phyloP scores from a whole-genome alignment of 2,113 vertebrate species.

The Cynoglossus semilaevis region DNA sequence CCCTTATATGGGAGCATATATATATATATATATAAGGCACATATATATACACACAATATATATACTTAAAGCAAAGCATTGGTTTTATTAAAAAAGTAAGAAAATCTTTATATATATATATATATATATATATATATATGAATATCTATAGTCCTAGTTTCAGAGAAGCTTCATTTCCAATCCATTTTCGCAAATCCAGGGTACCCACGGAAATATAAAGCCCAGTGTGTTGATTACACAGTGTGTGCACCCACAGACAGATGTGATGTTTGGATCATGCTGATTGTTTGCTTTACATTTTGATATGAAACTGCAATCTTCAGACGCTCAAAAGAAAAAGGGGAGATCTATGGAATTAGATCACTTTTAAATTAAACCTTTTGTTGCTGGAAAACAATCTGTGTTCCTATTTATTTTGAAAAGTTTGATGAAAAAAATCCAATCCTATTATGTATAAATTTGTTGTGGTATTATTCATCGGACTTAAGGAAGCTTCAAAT shows the following conservation, averaged over 20 bases:
- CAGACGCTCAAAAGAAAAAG: conserved; percentile 4
- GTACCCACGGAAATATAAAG: conserved; percentile 5
- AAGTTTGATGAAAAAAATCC: not conserved
- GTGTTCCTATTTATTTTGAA: not conserved
- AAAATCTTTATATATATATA: not conserved
- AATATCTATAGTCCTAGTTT: not conserved
- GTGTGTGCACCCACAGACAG: not conserved
- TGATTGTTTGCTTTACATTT: conserved; percentile 17
- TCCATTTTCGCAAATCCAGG: not conserved
- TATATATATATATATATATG: not conserved
- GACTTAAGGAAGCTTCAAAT: conserved; percentile 11
- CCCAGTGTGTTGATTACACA: not conserved
- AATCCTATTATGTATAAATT: conserved; percentile 17
- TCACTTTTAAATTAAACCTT: conserved; percentile 17
- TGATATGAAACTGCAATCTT: conserved; percentile 10
- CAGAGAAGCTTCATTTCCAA: not conserved
- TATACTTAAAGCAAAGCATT: no score
- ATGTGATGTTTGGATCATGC: not conserved
- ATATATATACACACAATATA: no score
- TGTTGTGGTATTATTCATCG: conserved; percentile 6
- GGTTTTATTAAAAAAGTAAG: no score
- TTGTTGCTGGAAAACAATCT: conserved; percentile 14
- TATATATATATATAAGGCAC: no score
- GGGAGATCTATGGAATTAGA: not conserved
- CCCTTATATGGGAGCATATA: no score